These are phyloP conservation scores for Heterotis niloticus DNA, from an alignment of 2,113 vertebrate species.

Conservation along the genomic window DNA sequence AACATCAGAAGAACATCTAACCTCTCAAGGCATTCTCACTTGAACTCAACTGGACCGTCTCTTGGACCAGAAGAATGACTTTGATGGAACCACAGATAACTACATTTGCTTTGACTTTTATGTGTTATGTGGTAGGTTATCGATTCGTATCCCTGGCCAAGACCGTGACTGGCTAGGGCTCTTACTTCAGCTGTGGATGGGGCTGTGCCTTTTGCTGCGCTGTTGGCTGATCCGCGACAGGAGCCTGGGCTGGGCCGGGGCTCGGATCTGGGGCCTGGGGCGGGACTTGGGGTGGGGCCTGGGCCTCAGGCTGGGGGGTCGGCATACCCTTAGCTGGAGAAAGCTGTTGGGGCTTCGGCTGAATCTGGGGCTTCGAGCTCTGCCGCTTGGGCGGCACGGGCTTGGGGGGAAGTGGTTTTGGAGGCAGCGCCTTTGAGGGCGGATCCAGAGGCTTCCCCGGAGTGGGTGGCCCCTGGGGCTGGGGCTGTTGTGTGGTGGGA, in stretches of 20 bases:
- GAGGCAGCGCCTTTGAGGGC: slow-evolving; percentile 67
- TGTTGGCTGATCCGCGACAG: slow-evolving; percentile 58
- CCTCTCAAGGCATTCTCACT: too few relatives aligned
- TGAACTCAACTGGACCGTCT: too few relatives aligned
- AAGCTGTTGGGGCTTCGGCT: slow-evolving; percentile 65
- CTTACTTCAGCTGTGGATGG: slow-evolving; percentile 96
- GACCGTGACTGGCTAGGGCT: slow-evolving; percentile 16
- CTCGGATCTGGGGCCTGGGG: slow-evolving; percentile 35
- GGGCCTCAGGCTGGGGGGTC: slow-evolving; percentile 18
- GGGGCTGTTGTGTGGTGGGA: slow-evolving; percentile 78
- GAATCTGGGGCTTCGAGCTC: slow-evolving; percentile 69
- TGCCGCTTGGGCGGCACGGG: slow-evolving; percentile 74
- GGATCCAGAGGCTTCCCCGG: slow-evolving; percentile 75
- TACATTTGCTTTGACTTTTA: not conserved
- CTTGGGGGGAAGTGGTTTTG: slow-evolving; percentile 69
- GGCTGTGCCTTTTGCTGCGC: slow-evolving; percentile 57
- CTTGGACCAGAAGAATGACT: too few relatives aligned
- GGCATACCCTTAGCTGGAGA: slow-evolving; percentile 50
- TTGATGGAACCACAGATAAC: not conserved
- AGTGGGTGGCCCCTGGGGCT: slow-evolving; percentile 71
- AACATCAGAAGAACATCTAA: not conserved
- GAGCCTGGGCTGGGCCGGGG: slow-evolving; percentile 29
- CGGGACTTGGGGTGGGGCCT: slow-evolving; percentile 43
- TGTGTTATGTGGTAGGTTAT: not conserved
- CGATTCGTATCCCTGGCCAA: too few relatives aligned